These are phyloP conservation scores for Motacilla alba DNA, from an alignment of 2,113 vertebrate species.

Conservation along the genomic window DNA sequence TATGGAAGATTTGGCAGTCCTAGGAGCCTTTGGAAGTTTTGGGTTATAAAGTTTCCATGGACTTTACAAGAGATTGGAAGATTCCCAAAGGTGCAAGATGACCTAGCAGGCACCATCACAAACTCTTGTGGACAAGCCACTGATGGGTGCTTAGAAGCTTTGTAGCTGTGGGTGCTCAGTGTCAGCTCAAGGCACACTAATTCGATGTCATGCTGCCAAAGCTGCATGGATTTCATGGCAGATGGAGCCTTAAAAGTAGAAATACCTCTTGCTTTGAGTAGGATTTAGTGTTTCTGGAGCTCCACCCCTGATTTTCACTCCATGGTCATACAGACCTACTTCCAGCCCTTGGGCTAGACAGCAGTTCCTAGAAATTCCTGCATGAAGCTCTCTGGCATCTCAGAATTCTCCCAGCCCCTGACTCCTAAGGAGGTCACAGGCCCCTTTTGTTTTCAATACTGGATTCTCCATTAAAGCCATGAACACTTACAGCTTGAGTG, in stretches of 20 bases:
- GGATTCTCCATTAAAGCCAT: conserved; percentile 26
- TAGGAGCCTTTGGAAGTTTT: neutral
- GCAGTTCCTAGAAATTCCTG: neutral
- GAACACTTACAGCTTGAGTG: neutral
- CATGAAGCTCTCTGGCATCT: neutral
- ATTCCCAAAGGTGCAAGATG: neutral
- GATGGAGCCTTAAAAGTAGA: neutral
- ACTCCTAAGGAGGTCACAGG: neutral
- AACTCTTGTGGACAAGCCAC: neutral
- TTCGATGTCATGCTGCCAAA: neutral
- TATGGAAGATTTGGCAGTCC: neutral
- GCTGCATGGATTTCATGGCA: neutral
- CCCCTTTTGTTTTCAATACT: neutral
- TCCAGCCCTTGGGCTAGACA: neutral
- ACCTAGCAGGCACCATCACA: neutral
- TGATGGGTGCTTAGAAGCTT: neutral
- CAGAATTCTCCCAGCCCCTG: neutral
- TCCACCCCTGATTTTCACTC: neutral
- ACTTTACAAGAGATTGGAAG: neutral
- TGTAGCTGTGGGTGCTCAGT: neutral
- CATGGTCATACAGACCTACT: neutral
- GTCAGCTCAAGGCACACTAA: neutral
- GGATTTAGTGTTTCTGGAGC: neutral
- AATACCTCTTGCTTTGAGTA: neutral
- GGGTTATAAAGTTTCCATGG: neutral